Conservation (phyloP, 2,888 invertebrate species). For the Dryococelus australis region DNA sequence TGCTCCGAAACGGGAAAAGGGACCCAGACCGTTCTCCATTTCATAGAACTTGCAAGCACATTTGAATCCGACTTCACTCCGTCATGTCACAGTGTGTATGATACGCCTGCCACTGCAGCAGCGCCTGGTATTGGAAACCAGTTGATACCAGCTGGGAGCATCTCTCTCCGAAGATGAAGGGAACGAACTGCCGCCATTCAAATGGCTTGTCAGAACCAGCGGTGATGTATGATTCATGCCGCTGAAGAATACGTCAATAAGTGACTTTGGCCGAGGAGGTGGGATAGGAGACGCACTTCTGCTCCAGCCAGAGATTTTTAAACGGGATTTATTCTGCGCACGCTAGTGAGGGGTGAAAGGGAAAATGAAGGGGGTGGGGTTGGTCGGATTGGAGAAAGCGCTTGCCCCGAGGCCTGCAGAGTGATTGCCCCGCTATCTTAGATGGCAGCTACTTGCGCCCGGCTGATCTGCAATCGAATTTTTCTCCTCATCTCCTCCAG, state of each 20-base stretch:
- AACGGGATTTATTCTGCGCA: constrained; percentile 22
- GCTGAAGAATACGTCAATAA: constrained; percentile 3
- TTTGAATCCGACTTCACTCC: no score
- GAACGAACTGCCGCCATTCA: neutral
- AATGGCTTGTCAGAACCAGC: constrained; percentile 2
- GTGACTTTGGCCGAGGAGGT: neutral
- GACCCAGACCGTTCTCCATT: no score
- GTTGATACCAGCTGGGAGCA: neutral
- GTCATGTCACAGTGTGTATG: no score
- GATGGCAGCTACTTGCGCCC: constrained; percentile 29
- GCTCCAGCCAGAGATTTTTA: constrained; percentile 26
- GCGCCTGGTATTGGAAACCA: neutral
- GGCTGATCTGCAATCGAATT: constrained; percentile 29
- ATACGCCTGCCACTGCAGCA: no score
- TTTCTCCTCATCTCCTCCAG: constrained; percentile 27
- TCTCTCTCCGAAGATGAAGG: neutral
- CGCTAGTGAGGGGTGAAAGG: neutral
- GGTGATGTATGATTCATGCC: constrained; percentile 16
- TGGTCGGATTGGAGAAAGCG: constrained; percentile 19
- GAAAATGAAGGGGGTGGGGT: neutral
- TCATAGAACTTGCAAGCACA: no score
- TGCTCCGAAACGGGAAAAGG: no score
- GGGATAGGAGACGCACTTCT: neutral
- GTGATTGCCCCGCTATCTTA: constrained; percentile 29
- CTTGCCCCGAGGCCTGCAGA: neutral